Evolutionary conservation across 2,888 invertebrate species (phyloP).

Genomic region (Oxystoma pomonae): DNA sequence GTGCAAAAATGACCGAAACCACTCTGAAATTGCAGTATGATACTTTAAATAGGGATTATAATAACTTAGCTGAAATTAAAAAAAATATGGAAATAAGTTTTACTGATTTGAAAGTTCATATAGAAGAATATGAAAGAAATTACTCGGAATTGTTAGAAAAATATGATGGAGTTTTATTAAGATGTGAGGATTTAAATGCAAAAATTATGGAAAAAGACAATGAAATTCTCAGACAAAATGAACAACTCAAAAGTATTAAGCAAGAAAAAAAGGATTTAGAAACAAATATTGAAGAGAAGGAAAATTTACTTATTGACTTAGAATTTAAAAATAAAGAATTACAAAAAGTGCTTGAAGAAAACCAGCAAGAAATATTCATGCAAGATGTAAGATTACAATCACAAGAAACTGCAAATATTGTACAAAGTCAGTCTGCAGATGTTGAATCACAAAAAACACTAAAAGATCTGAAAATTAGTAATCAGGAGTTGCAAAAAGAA

Average conservation of each 20-base stretch:
- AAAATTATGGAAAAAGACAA: constrained; percentile 18
- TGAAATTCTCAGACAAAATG: constrained; percentile 7
- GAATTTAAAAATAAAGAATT: constrained; percentile 18
- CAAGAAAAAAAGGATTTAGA: constrained; percentile 20
- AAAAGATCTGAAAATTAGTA: not conserved
- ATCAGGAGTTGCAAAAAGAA: not conserved
- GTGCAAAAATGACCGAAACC: constrained; percentile 44
- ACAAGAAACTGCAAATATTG: not conserved
- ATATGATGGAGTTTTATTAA: constrained; percentile 27
- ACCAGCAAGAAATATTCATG: not conserved
- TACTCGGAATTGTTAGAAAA: constrained; percentile 27
- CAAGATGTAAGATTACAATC: not conserved
- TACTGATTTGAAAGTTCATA: constrained; percentile 10
- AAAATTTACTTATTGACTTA: constrained; percentile 7
- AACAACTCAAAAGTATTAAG: constrained; percentile 13
- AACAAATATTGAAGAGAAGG: constrained; percentile 14
- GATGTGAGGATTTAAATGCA: constrained; percentile 19
- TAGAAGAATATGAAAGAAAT: constrained; percentile 27
- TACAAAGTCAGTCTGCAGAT: constrained; percentile 8
- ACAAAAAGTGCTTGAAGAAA: constrained; percentile 14
- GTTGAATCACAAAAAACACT: constrained; percentile 2
- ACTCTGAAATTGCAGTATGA: constrained; percentile 40
- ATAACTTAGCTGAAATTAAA: constrained; percentile 29
- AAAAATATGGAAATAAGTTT: constrained; percentile 26
- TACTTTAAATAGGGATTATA: constrained; percentile 38